These are phyloP conservation scores for Luehdorfia chinensis DNA, from an alignment of 1,140 invertebrate genomes.

Conservation along the genomic window DNA sequence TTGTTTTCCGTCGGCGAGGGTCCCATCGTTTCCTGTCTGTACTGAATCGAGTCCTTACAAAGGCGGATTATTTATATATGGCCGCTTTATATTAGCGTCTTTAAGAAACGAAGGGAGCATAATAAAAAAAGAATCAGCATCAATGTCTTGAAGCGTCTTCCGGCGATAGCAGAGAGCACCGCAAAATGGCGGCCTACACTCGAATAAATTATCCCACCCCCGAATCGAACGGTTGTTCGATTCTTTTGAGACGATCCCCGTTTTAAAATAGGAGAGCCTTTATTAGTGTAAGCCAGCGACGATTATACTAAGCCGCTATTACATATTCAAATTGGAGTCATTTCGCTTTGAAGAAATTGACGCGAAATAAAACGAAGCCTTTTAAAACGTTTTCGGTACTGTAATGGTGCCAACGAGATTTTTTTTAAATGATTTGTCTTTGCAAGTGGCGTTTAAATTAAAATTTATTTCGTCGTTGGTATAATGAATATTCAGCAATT, in stretches of 20 bases:
- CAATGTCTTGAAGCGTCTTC: constrained; percentile 74
- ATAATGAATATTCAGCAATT: too few species aligned
- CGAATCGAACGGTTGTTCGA: constrained; percentile 69
- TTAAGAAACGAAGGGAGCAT: constrained; percentile 70
- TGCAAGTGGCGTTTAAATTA: not conserved
- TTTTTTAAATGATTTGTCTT: constrained; percentile 26
- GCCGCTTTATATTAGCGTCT: constrained; percentile 74
- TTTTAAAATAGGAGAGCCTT: constrained; percentile 66
- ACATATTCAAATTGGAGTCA: constrained; percentile 76
- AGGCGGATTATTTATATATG: constrained; percentile 74
- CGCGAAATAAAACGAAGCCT: constrained; percentile 73
- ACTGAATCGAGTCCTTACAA: constrained; percentile 56
- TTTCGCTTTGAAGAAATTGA: constrained; percentile 73
- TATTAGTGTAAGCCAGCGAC: constrained; percentile 75
- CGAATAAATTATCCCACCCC: constrained; percentile 74
- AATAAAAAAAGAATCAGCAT: constrained; percentile 76
- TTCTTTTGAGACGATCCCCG: constrained; percentile 68
- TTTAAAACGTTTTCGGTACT: constrained; percentile 46
- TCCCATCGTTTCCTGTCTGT: constrained; percentile 55
- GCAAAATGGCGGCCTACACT: constrained; percentile 75
- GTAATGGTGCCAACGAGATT: constrained; percentile 46
- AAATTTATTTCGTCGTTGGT: not conserved
- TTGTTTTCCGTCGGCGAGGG: constrained; percentile 68
- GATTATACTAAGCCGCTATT: constrained; percentile 75
- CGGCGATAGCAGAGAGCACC: constrained; percentile 61